A percentile compares a stretch with the other conserved stretches of the same genome.
Evolutionary conservation across 2,888 invertebrate genomes (phyloP).

Genomic region (Syritta pipiens): DNA sequence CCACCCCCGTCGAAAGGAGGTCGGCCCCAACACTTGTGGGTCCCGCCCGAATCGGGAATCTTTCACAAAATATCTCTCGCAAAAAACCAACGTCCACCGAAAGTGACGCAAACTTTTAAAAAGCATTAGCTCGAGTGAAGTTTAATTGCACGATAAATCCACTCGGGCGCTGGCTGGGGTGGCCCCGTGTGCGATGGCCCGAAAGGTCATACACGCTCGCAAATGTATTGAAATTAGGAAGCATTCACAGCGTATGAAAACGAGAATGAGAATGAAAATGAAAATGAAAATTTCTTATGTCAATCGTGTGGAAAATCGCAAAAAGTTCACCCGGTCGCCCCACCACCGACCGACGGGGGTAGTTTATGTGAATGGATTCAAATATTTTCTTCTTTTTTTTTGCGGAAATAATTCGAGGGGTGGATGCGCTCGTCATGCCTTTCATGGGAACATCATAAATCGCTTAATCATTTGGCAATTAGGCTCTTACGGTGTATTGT

Average conservation of each 20-base stretch:
- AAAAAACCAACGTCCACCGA: no score
- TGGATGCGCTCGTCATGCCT: constrained; percentile 72
- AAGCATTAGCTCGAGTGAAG: not conserved
- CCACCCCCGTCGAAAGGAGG: not conserved
- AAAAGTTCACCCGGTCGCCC: constrained; percentile 22
- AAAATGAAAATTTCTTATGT: constrained; percentile 46
- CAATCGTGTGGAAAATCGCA: constrained; percentile 69
- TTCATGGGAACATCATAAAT: constrained; percentile 78
- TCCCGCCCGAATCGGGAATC: not conserved
- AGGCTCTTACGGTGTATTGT: constrained; percentile 72
- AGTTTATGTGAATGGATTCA: constrained; percentile 45
- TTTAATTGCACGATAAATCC: constrained; percentile 50
- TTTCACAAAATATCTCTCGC: constrained; percentile 10
- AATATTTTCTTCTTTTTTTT: constrained; percentile 36
- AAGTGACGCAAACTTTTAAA: constrained; percentile 41
- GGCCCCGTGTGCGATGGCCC: constrained; percentile 5
- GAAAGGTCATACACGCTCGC: constrained; percentile 51
- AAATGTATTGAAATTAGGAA: constrained; percentile 45
- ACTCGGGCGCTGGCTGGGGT: not conserved
- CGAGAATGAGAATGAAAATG: constrained; percentile 35
- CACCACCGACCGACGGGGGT: not conserved
- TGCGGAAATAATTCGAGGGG: constrained; percentile 64
- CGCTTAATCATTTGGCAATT: constrained; percentile 80
- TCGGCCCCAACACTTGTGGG: not conserved
- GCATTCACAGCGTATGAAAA: constrained; percentile 36